Percentiles rank a stretch among this genome's conserved stretches.
phyloP scores from a whole-genome alignment of 1,140 invertebrate species.

The Aphaenogaster floridana region DNA sequence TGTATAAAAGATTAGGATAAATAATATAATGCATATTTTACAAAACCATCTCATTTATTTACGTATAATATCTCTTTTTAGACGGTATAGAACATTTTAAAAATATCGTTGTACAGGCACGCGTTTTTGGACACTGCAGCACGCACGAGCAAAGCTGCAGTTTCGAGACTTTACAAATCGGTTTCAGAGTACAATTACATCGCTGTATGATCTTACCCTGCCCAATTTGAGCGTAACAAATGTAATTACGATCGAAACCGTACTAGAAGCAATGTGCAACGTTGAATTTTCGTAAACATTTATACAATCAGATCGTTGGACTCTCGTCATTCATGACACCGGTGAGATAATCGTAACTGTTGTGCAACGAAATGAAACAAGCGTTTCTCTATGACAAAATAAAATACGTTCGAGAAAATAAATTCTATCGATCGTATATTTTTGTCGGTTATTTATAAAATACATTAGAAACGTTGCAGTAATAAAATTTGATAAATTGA shows the following conservation, averaged over 20 bases:
- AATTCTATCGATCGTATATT: constrained; percentile 1
- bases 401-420: constrained; percentile 26
- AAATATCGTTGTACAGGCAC: constrained; percentile 76
- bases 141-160: constrained; percentile 27
- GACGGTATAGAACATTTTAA: constrained; percentile 67
- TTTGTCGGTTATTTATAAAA: constrained; percentile 35
- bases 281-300: constrained; percentile 7
- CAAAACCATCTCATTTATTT: constrained; percentile 72
- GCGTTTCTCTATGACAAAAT: neutral
- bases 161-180: constrained; percentile 37
- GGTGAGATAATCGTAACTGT: constrained; percentile 10
- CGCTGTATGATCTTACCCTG: constrained; percentile 25
- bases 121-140: constrained; percentile 63
- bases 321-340: neutral
- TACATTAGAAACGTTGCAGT: constrained; percentile 8
- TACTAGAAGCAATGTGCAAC: constrained; percentile 14
- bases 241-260: neutral
- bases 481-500: constrained; percentile 32
- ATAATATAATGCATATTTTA: constrained; percentile 25
- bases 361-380: constrained; percentile 14
- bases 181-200: constrained; percentile 24
- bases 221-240: constrained; percentile 13
- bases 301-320: constrained; percentile 10
- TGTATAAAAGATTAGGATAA: neutral
- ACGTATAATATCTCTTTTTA: constrained; percentile 63